Evolutionary conservation across 2,888 invertebrate genomes (phyloP).

Genomic region (Apamea monoglypha): DNA sequence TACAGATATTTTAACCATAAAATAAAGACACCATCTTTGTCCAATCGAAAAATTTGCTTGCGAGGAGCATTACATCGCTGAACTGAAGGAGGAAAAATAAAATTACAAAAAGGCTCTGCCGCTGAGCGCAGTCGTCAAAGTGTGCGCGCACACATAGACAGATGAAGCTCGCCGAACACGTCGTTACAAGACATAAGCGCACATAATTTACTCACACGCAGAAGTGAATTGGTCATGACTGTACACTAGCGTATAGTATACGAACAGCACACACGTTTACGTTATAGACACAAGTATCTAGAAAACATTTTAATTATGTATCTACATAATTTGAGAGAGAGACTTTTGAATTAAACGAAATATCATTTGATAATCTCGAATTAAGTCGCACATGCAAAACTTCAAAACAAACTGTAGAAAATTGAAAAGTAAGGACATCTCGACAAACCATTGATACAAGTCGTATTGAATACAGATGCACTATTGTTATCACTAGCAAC

Average conservation of each 20-base stretch:
- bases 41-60: conserved; percentile 70
- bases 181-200: conserved; percentile 79
- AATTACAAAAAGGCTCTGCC: conserved; percentile 87
- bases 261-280: conserved; percentile 68
- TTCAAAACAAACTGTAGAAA: conserved; percentile 33
- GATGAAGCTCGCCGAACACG: conserved; percentile 79
- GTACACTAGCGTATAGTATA: conserved; percentile 65
- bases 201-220: conserved; percentile 81
- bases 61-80: conserved; percentile 78
- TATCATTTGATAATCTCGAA: conserved; percentile 13
- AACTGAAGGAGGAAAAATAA: conserved; percentile 87
- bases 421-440: conserved; percentile 32
- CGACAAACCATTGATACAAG: conserved; percentile 48
- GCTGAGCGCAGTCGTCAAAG: conserved; percentile 79
- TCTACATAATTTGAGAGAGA: conserved; percentile 21
- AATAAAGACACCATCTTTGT: conserved; percentile 38
- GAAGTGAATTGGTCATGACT: conserved; percentile 67
- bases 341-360: conserved; percentile 25
- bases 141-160: conserved; percentile 80
- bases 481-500: conserved; percentile 67
- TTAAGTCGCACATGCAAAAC: conserved; percentile 31
- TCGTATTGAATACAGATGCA: conserved; percentile 49
- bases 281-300: conserved; percentile 61
- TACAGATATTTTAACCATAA: conserved; percentile 8
- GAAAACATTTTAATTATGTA: conserved; percentile 40